Evolutionary conservation across 2,888 invertebrate species (phyloP), one percentile per base, ranked within the genome.

Genomic region (Caenorhabditis angaria): DNA sequence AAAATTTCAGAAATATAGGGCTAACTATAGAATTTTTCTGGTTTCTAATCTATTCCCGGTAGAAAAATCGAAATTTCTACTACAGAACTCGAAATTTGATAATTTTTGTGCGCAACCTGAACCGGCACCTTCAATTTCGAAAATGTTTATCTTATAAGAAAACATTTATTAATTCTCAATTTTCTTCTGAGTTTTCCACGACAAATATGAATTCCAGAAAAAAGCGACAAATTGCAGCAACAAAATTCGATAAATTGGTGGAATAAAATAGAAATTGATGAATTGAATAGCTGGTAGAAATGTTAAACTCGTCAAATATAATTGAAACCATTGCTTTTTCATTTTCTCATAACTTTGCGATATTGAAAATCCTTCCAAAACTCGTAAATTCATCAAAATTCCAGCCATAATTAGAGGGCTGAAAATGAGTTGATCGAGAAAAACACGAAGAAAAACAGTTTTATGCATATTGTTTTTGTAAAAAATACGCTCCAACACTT

Each of bases 201-300:
- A 93, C 28, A 94, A 88, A 87, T 93, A 94, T 14, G 92, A 92
- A 87, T 94, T 94, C 94, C 94, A 94, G 82, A 92, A 89, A 25
- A 94, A 87, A 27, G 94, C 93, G 22, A 94, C 91, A 6, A 89
- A 85, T 88, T 94, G 94, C 5, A 92, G 93, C 77, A 93, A 89
- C 28, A 93, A 88, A 2, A 94, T 92, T 89, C 95, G 94, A 88
- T 93, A 93, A 70, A 93, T 91, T 47, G 94, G 89, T 8, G 95
- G 95, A 61, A 94, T 90, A 81, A 93, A 89, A 81, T 92, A 92
- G 89, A 96, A 96, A 88, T 95, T 96, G 2, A 92, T 87, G 35
- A 94, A 83, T 88, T 95, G 95, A 0, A 93, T 94, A 83, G 91
- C 90, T 4, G 94, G 94, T 94, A 94, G 94, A 24, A 81, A 71